Evolutionary conservation across 2,113 vertebrate genomes (phyloP), one percentile per base, ranked within the genome.

Genomic region (Vireo altiloquus): DNA sequence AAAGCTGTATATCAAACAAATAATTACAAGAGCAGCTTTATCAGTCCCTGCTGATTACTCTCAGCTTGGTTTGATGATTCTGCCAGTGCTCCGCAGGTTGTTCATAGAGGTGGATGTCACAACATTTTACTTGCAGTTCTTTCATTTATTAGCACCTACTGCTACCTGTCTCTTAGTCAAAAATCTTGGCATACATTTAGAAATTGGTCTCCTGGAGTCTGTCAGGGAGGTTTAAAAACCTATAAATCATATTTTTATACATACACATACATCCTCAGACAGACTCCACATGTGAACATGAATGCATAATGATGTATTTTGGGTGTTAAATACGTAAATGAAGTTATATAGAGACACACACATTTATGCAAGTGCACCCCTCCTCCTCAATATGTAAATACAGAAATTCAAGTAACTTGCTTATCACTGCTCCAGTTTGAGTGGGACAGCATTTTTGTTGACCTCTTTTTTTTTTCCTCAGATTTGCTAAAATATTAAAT

Each of bases 1-100:
- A 94, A 95, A 96, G 95, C 95, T 94, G 94, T 89, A 95, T 93
- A 97, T 95, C 95, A 97, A 96, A 95, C 90, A 93, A 97, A 94
- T 95, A 95, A 95, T 97, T 97, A 94, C 78, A 76, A 77, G 81
- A 93, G 86, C 90, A 92, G 92, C 92, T 95, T 95, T 96, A 94
- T 95, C 95, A 96, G 95, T 90, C 95, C 91, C 94, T 81, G 92
- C 95, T 96, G 96, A 97, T 95, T 94, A 90, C 91, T 82, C 95
- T n/a, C 86, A 75, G 90, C 87, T 85, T 8, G 1, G 89, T 94
- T 96, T 93, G 93, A 95, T 92, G 94, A 85, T 83, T 89, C 96
- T 95, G 95, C 92, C 95, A 92, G 84, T 0, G 6, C 88, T 96
- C 87, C 1, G 82, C 94, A 90, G 96, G 95, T 96, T 95, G 87